phyloP scores from a whole-genome alignment of 2,113 vertebrate species.

The Leucoraja erinaceus region DNA sequence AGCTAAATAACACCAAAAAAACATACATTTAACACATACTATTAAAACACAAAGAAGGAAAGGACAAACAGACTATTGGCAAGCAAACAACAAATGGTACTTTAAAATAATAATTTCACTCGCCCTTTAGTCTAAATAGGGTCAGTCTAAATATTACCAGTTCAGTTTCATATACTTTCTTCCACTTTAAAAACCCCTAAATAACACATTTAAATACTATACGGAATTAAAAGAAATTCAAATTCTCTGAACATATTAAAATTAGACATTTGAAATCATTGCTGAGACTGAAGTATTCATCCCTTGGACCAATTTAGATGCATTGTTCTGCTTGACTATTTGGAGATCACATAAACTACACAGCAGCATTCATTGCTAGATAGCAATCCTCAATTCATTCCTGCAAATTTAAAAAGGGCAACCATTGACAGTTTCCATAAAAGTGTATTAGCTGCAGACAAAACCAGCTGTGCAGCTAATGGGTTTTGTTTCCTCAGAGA shows the following conservation, averaged over 20 bases:
- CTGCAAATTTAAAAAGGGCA: constrained; percentile 9
- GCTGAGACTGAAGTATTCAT: background rate
- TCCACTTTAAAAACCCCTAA: background rate
- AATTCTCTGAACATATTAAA: background rate
- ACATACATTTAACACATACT: too few species aligned
- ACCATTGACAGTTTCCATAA: constrained; percentile 26
- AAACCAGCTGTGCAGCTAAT: constrained; percentile 35
- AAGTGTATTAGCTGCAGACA: background rate
- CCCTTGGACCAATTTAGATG: background rate
- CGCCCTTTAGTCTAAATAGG: background rate
- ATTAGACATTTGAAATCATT: background rate
- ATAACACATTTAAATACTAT: background rate
- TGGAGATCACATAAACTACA: background rate
- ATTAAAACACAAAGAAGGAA: too few species aligned
- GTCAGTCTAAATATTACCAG: background rate
- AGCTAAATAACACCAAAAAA: too few species aligned
- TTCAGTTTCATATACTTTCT: background rate
- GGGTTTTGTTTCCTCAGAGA: constrained; percentile 26
- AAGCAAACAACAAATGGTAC: background rate
- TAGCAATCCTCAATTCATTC: background rate
- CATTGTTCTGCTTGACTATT: background rate
- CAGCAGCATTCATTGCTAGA: constrained; percentile 13
- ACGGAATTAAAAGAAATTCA: background rate
- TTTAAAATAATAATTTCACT: background rate
- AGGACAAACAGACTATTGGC: too few species aligned